Base-by-base conservation (phyloP, 2,888 invertebrate genomes). In the Ophraella communa region DNA sequence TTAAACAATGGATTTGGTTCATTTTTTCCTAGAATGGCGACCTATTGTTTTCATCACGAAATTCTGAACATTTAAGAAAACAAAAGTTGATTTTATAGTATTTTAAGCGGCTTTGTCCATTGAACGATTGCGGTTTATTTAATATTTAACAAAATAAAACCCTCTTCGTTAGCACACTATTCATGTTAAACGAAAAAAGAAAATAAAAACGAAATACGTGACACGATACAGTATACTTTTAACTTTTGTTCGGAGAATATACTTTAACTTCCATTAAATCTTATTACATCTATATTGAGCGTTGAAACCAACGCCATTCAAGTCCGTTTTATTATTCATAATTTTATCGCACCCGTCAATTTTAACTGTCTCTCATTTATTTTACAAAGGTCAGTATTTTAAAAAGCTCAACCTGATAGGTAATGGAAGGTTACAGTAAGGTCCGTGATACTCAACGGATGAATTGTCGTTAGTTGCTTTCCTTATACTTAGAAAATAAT, bases 201-300 rank as follows among this genome's bases (percentile, higher is more conserved):
- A 39, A 14, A 39, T 17, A 3, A 1, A 39, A 39, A 30, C 30
- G 8, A 30, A 59, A 51, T 63, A 58, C 53, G 58, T 63, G 57
- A 58, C 63, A 58, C 20, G 52, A 45, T 47, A 62, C 49, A 35
- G 39, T 63, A 57, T 53, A 51, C 57, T 58, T 54, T 51, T 1
- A 39, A 58, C 58, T 52, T 63, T 58, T 58, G 45, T 56, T 58
- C 56, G 33, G 23, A 27, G 58, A 47, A 63, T 53, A 52, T 23
- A n/a, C 39, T 55, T 63, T 63, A 56, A 30, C 27, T 47, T 58
- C 58, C 58, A 58, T 63, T 58, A 63, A 58, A 63, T 58, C 51
- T 23, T 47, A 63, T 27, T 42, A 18, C 24, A 39, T 53, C 58
- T 49, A 17, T 47, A 57, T 63, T 58, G 45, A 63, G 53, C 47